A percentile compares a stretch with the other conserved stretches of the same genome.
Conservation (phyloP, 2,113 vertebrate genomes). For the Loxodonta africana region DNA sequence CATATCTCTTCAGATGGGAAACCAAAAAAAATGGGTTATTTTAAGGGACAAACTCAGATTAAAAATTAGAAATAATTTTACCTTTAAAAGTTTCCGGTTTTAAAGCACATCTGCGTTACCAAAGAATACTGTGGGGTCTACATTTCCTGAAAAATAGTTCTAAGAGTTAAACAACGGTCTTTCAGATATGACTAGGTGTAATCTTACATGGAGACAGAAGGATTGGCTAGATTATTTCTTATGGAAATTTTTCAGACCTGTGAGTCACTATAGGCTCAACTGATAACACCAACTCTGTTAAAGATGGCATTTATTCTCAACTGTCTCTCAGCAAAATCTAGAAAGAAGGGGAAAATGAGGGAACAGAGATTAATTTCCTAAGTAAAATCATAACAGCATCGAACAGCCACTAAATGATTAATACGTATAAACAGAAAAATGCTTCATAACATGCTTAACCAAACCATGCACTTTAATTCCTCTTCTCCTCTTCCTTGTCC, state of each 20-base stretch:
- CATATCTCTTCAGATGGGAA: background rate
- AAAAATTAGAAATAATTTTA: slow-evolving; percentile 52
- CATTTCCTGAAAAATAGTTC: slow-evolving; percentile 45
- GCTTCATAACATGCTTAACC: background rate
- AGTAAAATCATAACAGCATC: background rate
- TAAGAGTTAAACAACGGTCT: background rate
- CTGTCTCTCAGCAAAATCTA: background rate
- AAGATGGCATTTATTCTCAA: background rate
- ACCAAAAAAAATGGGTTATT: background rate
- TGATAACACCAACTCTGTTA: background rate
- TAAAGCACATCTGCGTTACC: background rate
- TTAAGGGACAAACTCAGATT: background rate
- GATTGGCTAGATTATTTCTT: slow-evolving; percentile 9
- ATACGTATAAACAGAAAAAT: background rate
- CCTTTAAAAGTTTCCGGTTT: slow-evolving; percentile 4
- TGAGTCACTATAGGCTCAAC: background rate
- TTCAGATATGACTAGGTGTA: background rate
- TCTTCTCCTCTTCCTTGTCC: background rate
- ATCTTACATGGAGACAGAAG: background rate
- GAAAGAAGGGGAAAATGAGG: background rate
- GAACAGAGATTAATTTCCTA: background rate
- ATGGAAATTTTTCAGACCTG: background rate
- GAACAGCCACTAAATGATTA: background rate
- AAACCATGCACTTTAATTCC: background rate
- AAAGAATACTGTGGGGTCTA: background rate